Base-by-base conservation (phyloP, 2,888 invertebrate species). In the Drosophila nr. fundita region DNA sequence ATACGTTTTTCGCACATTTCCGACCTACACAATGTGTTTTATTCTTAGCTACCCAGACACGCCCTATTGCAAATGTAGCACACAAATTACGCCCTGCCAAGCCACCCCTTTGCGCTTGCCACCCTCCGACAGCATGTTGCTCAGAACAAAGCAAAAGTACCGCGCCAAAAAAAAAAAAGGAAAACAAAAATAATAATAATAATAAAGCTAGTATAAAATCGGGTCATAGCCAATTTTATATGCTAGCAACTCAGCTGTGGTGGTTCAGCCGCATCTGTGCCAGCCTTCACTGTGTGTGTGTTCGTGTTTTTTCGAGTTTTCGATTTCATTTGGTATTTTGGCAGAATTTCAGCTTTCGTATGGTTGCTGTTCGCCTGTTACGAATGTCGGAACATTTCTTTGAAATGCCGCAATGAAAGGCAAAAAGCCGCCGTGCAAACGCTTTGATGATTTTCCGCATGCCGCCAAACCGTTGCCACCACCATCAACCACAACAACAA, bases 301-400 rank as follows among this genome's bases (percentile, higher is more conserved):
- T 40, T 60, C 49, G 73, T 60, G 66, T 58, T 67, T 42, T 81
- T 78, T 79, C 62, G 82, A 68, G 87, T 86, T 88, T 84, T 84
- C 89, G 78, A 80, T 85, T 83, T 83, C 82, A 68, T 83, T 83
- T 66, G 64, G 73, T 84, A 68, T 85, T 85, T 85, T 85, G 85
- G 85, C 85, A 85, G 77, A 87, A 76, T 64, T 80, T 77, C 78
- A 79, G 76, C 87, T 82, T 76, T 73, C 75, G 78, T 79, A 60
- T 60, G 55, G 29, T 76, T 87, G 52, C 84, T 90, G 90, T 67
- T 76, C 87, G 87, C 90, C 90, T 89, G 87, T 63, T 90, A 71
- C 64, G 60, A 82, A 84, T 84, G 89, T 91, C 90, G 90, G 90
- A 89, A 91, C 90, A 84, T 90, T 87, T 89, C 86, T 90, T 90